These are phyloP conservation scores for Nematolebias whitei DNA, from an alignment of 2,113 vertebrate species.

Conservation along the genomic window DNA sequence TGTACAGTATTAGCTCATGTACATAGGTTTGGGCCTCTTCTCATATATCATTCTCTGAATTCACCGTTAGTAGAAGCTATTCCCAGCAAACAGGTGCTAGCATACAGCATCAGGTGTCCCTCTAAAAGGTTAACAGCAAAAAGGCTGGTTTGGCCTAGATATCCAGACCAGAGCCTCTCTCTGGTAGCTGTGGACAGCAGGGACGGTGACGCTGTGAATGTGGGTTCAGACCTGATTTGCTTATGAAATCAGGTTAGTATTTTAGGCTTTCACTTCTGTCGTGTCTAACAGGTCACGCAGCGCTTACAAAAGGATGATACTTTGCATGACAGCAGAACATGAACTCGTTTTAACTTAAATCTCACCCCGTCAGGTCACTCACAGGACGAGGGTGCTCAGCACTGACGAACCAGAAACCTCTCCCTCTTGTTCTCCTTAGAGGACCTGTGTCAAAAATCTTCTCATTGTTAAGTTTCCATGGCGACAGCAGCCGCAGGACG, in stretches of 20 bases:
- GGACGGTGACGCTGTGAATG: slow-evolving; percentile 36
- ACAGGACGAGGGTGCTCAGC: not conserved
- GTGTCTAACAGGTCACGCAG: slow-evolving; percentile 40
- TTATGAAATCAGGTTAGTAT: slow-evolving; percentile 67
- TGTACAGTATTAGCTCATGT: slow-evolving; percentile 47
- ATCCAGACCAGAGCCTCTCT: slow-evolving; percentile 51
- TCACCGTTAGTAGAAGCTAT: slow-evolving; percentile 31
- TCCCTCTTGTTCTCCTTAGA: slow-evolving; percentile 1
- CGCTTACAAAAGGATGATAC: slow-evolving; percentile 7
- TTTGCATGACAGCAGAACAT: slow-evolving; percentile 1
- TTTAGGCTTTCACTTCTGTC: slow-evolving; percentile 23
- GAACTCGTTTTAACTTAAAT: not conserved
- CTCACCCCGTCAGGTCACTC: not conserved
- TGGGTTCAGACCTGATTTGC: slow-evolving; percentile 62
- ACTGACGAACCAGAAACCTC: not conserved
- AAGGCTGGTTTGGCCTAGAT: slow-evolving; percentile 60
- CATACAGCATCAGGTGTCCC: slow-evolving; percentile 64
- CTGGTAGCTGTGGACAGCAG: slow-evolving; percentile 38
- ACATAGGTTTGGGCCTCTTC: slow-evolving; percentile 19
- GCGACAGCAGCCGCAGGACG: slow-evolving; percentile 41
- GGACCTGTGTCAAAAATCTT: slow-evolving; percentile 41
- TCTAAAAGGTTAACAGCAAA: slow-evolving; percentile 45
- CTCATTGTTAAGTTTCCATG: slow-evolving; percentile 56
- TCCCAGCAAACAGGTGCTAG: slow-evolving; percentile 65
- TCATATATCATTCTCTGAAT: slow-evolving; percentile 36